Evolutionary conservation across 2,113 vertebrate species (phyloP), one percentile per base, ranked within the genome.

Genomic region (Ailuropoda melanoleuca): DNA sequence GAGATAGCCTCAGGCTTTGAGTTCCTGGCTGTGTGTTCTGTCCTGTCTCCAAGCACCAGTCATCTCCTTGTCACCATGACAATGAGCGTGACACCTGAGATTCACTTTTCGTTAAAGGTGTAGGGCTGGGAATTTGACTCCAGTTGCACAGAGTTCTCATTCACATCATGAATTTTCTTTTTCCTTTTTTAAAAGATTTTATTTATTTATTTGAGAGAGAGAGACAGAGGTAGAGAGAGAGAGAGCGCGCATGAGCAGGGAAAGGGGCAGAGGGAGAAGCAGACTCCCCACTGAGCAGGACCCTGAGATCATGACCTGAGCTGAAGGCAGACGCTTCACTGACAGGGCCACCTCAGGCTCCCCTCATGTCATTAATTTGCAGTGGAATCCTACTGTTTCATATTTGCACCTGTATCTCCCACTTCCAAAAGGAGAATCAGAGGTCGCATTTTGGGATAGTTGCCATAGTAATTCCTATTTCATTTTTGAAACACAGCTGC

Each of bases 61-160:
- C 3, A 1, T 24, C 48, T 58, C 31, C 3, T 23, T 37, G 62
- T 83, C 43, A 15, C 93, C 55, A 4, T 70, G 89, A 83, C 46
- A 26, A 55, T 8, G 9, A 5, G 1, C 8, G 34, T 46, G 58
- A 43, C 0, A 10, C 39, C 1, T 3, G 34, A 24, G n/a, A 6
- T 50, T 90, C 43, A 15, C 74, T 86, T 66, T 58, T 18, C 7
- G 12, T 58, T 86, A 21, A 55, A n/a, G 21, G 19, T 17, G 8
- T 7, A n/a, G 72, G 14, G 26, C 24, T 56, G 55, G 37, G 43
- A 58, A 64, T 53, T 58, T 17, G 39, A 85, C 14, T 56, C 26
- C 10, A 1, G 13, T 43, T 4, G 21, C 48, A 26, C 43, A 12
- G 39, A 17, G 46, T 72, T 93, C 48, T 86, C 70, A 21, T 21